Percentiles rank a stretch among this genome's conserved stretches.
Conservation (phyloP, 2,888 invertebrate species). For the Trichopoda pennipes region DNA sequence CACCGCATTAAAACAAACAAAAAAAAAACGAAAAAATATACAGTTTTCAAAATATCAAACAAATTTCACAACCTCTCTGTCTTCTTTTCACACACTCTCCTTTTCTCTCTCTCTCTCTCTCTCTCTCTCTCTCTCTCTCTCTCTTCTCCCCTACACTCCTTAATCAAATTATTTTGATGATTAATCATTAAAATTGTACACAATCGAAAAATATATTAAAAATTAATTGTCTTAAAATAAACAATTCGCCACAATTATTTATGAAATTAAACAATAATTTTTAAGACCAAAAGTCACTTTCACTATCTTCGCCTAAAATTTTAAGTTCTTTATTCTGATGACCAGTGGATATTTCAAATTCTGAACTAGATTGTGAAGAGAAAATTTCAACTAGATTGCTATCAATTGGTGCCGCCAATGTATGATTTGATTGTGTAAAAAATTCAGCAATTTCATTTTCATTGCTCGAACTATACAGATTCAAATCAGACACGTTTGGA, state of each 20-base stretch:
- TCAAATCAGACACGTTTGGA: background rate
- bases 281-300: slow-evolving; percentile 70
- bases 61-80: too few species aligned
- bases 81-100: too few species aligned
- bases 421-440: slow-evolving; percentile 46
- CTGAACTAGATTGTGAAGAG: slow-evolving; percentile 51
- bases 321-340: slow-evolving; percentile 17
- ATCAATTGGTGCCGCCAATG: slow-evolving; percentile 28
- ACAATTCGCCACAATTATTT: background rate
- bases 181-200: too few species aligned
- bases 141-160: too few species aligned
- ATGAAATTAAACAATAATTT: background rate
- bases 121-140: too few species aligned
- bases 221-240: slow-evolving; percentile 16
- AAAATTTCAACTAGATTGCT: slow-evolving; percentile 23
- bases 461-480: slow-evolving; percentile 20
- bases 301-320: slow-evolving; percentile 60
- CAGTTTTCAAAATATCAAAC: too few species aligned
- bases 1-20: too few species aligned
- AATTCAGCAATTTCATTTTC: slow-evolving; percentile 66
- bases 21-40: too few species aligned
- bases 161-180: too few species aligned
- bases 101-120: too few species aligned
- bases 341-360: slow-evolving; percentile 59
- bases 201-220: slow-evolving; percentile 32